Evolutionary conservation across 2,888 invertebrate species (phyloP), one percentile per base, ranked within the genome.

Genomic region (Parelbella ahira): DNA sequence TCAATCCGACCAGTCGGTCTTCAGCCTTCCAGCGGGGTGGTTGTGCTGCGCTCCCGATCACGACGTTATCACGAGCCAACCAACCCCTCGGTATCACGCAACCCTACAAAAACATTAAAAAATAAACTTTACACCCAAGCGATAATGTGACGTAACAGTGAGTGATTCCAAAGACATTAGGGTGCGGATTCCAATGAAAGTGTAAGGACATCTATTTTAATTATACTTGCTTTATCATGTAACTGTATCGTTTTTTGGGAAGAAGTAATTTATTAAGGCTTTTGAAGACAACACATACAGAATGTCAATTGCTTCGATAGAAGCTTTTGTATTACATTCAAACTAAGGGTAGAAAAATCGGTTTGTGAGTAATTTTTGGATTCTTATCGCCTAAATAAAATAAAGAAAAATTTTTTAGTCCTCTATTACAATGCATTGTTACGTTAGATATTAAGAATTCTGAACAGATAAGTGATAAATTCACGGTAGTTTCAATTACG

Each of bases 1-100:
- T 69, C 67, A 54, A 13, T 41, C 67, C 57, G 54, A 37, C 48
- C 68, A 80, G 81, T 81, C 53, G 52, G 67, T 63, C 63, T 69
- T 51, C 60, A 59, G 51, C 67, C 51, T 51, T 56, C 48, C 56
- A 44, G 41, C 41, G 33, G 53, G 13, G 25, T 44, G 60, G 54
- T 50, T 50, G 69, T 56, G 18, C 21, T 37, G 10, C 19, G 27
- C 13, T 21, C n/a, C 8, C 7, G 4, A 7, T 28, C n/a, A 12
- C 15, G 18, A 23, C 32, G 33, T 20, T 37, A 28, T 51, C 50
- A 52, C 52, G 54, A 29, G 9, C 29, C 8, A 52, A 44, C 51
- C 45, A 48, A 52, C 41, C 32, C 47, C n/a, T n/a, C 36, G 27
- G 4, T 20, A 24, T 43, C 49, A 51, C 53, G 52, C 52, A 48